Percentiles rank a stretch among this genome's conserved stretches.
Evolutionary conservation across 2,888 invertebrate species (phyloP).

Genomic region (Hecatera dysodea): DNA sequence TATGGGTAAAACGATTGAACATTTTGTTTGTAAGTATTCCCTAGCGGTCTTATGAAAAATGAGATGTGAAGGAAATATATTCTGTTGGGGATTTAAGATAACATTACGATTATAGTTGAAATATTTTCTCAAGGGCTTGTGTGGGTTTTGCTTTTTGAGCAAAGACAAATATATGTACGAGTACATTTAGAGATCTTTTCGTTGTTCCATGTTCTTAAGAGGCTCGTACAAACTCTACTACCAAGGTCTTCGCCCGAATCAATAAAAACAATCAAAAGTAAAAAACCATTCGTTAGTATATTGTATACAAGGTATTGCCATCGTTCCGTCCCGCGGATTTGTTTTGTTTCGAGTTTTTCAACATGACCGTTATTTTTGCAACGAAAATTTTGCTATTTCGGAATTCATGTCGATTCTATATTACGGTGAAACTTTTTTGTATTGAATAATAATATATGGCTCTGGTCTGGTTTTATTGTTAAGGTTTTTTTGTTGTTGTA

Average conservation of each 20-base stretch:
- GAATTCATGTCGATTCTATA: constrained; percentile 53
- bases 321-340: constrained; percentile 37
- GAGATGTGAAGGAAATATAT: constrained; percentile 63
- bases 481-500: constrained; percentile 30
- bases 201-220: constrained; percentile 29
- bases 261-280: constrained; percentile 19
- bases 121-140: constrained; percentile 23
- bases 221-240: constrained; percentile 6
- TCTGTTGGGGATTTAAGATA: constrained; percentile 62
- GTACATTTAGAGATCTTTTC: constrained; percentile 1
- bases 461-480: constrained; percentile 48
- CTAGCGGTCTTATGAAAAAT: constrained; percentile 62
- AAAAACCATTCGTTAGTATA: constrained; percentile 12
- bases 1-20: constrained; percentile 75
- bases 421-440: constrained; percentile 58
- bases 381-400: constrained; percentile 46
- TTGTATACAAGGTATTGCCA: constrained; percentile 36
- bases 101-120: constrained; percentile 47
- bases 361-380: constrained; percentile 46
- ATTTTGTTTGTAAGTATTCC: constrained; percentile 70
- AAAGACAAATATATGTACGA: constrained; percentile 8
- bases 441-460: constrained; percentile 52
- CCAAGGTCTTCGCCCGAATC: constrained; percentile 13
- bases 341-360: constrained; percentile 55
- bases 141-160: constrained; percentile 19